Conservation (phyloP, 2,113 vertebrate species). For the Passerina amoena region DNA sequence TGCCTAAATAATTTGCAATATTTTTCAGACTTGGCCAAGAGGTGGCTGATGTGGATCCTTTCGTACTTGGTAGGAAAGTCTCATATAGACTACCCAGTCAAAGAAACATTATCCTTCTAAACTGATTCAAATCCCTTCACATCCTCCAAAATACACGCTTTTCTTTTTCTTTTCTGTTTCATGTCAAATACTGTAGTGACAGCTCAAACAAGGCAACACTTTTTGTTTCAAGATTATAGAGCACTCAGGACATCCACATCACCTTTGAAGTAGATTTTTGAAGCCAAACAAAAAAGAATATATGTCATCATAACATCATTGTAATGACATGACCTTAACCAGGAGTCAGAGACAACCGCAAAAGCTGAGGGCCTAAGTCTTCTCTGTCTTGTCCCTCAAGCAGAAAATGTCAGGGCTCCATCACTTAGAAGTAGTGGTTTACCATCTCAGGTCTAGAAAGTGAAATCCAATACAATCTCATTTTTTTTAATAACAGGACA, state of each 20-base stretch:
- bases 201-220: background rate
- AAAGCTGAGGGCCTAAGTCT: background rate
- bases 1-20: constrained; percentile 8
- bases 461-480: background rate
- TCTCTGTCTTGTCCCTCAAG: background rate
- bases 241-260: background rate
- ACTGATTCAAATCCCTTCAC: background rate
- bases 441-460: background rate
- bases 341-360: background rate
- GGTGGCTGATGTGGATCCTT: background rate
- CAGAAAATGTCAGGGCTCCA: background rate
- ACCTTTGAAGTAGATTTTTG: constrained; percentile 26
- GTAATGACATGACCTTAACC: background rate
- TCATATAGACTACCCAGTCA: background rate
- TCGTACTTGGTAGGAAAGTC: background rate
- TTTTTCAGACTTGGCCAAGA: background rate
- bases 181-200: background rate
- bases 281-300: background rate
- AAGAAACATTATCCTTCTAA: constrained; percentile 18
- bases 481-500: background rate
- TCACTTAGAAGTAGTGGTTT: background rate
- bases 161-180: background rate
- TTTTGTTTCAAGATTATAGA: constrained; percentile 14
- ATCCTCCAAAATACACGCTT: background rate
- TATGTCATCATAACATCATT: background rate